phyloP scores from a whole-genome alignment of 2,888 invertebrate genomes.

The Nomada fabriciana region DNA sequence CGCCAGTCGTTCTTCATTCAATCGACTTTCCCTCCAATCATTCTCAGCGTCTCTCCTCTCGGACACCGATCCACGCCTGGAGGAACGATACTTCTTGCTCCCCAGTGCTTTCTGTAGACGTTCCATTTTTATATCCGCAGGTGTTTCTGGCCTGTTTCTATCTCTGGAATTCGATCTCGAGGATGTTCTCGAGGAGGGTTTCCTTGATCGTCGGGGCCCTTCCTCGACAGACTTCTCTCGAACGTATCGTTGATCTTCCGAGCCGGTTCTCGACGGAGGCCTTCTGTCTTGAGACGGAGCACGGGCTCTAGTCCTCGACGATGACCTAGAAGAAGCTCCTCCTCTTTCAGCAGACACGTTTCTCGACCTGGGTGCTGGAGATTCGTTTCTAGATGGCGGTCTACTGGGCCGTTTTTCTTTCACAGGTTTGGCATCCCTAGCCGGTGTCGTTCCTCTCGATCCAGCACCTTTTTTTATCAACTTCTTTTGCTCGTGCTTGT shows the following conservation, averaged over 20 bases:
- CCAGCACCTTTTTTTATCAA: conserved; percentile 38
- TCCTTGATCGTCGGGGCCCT: conserved; percentile 63
- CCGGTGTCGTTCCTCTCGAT: conserved; percentile 69
- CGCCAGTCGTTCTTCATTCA: conserved; percentile 85
- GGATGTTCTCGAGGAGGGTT: conserved; percentile 73
- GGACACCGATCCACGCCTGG: conserved; percentile 54
- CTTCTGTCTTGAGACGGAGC: conserved; percentile 66
- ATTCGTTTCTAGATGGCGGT: conserved; percentile 74
- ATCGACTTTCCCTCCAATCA: conserved; percentile 39
- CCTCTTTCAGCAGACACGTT: conserved; percentile 70
- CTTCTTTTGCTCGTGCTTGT: conserved; percentile 1
- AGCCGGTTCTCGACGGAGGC: conserved; percentile 60
- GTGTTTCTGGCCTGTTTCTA: conserved; percentile 75
- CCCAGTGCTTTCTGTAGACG: conserved; percentile 75
- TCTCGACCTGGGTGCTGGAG: conserved; percentile 73
- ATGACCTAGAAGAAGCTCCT: conserved; percentile 74
- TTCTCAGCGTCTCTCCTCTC: conserved; percentile 50
- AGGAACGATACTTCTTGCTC: conserved; percentile 68
- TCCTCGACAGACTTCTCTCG: conserved; percentile 62
- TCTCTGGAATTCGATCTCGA: conserved; percentile 80
- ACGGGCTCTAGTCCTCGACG: conserved; percentile 73
- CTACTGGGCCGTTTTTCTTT: conserved; percentile 65
- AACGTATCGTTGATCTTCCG: conserved; percentile 59
- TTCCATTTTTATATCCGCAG: conserved; percentile 82
- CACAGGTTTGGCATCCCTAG: conserved; percentile 44